Evolutionary conservation across 2,113 vertebrate species (phyloP).

Genomic region (Synodontis membranacea): DNA sequence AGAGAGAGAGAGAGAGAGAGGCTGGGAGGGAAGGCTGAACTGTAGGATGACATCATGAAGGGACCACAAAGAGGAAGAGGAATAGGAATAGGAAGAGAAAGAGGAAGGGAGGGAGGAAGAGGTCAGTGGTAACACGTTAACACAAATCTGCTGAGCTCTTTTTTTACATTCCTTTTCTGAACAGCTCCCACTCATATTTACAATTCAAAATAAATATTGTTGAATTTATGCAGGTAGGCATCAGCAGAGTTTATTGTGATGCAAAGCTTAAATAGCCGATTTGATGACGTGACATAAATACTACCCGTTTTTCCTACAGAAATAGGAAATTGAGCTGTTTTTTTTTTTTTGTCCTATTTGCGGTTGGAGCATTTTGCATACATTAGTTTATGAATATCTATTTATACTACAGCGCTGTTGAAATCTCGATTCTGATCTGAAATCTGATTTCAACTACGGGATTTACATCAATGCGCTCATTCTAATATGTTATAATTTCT

Average conservation of each 20-base stretch:
- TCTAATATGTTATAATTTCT: not conserved
- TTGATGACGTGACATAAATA: not conserved
- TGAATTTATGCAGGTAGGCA: not conserved
- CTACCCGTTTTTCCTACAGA: not conserved
- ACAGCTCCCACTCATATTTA: not conserved
- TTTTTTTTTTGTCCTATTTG: too few relatives aligned
- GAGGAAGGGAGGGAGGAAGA: not conserved
- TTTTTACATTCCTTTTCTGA: not conserved
- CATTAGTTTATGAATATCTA: too few relatives aligned
- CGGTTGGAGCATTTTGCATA: too few relatives aligned
- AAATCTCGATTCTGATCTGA: too few relatives aligned
- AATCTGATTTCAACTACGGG: not conserved
- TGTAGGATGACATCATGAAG: not conserved
- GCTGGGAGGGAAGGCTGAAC: not conserved
- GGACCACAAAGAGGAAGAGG: not conserved
- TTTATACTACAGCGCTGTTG: too few relatives aligned
- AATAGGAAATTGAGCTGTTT: not conserved
- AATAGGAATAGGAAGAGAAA: not conserved
- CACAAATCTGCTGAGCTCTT: not conserved
- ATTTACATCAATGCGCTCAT: not conserved
- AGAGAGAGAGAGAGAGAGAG: not conserved
- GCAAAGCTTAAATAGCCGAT: not conserved
- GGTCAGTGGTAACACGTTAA: not conserved
- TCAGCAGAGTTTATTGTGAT: not conserved
- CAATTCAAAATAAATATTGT: not conserved